Base-by-base conservation (phyloP, 2,113 vertebrate genomes). In the Euleptes europaea region DNA sequence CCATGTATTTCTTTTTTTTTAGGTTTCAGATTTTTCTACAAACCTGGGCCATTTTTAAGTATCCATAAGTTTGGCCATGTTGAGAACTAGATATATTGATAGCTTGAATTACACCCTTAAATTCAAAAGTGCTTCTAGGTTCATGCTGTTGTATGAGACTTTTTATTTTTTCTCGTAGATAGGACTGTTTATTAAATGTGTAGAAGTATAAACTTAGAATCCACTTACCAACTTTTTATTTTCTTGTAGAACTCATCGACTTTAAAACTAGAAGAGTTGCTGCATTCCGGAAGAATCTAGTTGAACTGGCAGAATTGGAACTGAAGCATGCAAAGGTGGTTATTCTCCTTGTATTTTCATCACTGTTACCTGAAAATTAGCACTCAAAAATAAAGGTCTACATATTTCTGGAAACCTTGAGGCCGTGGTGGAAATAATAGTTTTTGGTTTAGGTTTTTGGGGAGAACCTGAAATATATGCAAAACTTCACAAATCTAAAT, bases 211-310 rank as follows among this genome's bases (percentile, higher is more conserved):
- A 19, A 70, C 69, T 38, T 38, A 1, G 5, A 86, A 85, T 42
- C 10, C 19, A 89, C 57, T 91, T 35, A 1, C 23, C 57, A 85
- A 85, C 84, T 93, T 63, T 71, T 60, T 76, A 69, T 90, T 91
- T 44, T 92, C 88, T 71, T 82, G 0, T 90, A 99, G 99, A 99
- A 95, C 97, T 99, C 88, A 97, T 98, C 93, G 99, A 99, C 93
- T 99, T 99, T 93, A 99, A 99, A 94, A 99, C 98, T 75, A 97
- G 99, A 96, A 97, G 99, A 97, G 99, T 99, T 93, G 97, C 98
- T 73, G 99, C 99, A 1, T 99, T 99, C 96, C 97, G 98, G 93
- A 99, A 99, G 97, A 99, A 99, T 95, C 96, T 99, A 95, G 99
- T 99, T 96, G 98, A 99, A 95, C 96, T 99, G 92, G 98, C 98